Conservation (phyloP, 1,140 invertebrate species). For the Pollicipes pollicipes region DNA sequence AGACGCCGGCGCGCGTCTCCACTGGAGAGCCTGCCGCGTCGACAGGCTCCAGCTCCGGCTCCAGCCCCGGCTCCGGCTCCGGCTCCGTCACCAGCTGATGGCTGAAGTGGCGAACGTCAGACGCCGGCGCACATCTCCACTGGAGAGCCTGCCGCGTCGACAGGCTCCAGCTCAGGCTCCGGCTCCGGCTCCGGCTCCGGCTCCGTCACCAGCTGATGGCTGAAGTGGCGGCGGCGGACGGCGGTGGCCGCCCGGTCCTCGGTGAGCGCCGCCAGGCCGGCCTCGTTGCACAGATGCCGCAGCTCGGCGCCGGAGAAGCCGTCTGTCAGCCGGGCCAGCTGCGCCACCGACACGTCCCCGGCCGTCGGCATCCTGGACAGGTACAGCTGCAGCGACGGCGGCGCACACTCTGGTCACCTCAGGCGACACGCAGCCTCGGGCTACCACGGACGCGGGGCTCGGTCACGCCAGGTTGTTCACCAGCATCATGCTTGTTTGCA, state of each 20-base stretch:
- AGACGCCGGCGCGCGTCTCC: no score
- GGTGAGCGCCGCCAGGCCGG: background rate
- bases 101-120: no score
- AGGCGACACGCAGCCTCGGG: no score
- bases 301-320: slow-evolving; percentile 80
- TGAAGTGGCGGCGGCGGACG: background rate
- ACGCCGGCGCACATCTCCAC: no score
- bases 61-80: no score
- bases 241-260: background rate
- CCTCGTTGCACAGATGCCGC: background rate
- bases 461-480: no score
- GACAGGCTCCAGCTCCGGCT: background rate
- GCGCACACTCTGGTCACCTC: no score
- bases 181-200: background rate
- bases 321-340: slow-evolving; percentile 43
- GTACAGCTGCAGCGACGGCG: background rate
- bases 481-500: no score
- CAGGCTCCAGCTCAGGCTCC: background rate
- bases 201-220: background rate
- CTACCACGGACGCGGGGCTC: no score
- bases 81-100: no score
- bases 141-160: no score
- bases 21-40: no score
- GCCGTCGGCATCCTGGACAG: slow-evolving; percentile 23
- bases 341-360: slow-evolving; percentile 19